These are phyloP conservation scores for Cyprinella venusta DNA, from an alignment of 2,797 vertebrate genomes.

Conservation along the genomic window DNA sequence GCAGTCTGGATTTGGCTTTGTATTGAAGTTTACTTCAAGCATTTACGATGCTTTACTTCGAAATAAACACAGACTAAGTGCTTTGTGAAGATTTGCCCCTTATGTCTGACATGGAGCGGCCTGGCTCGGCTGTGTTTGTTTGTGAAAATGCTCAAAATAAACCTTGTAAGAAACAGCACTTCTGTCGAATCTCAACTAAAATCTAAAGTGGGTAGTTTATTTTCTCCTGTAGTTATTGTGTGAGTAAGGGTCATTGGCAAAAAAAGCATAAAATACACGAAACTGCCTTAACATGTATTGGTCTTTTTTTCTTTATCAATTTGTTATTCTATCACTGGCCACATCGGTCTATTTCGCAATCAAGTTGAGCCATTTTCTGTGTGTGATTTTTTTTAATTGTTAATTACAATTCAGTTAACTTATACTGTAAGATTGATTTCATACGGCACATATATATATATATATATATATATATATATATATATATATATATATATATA, in stretches of 20 bases:
- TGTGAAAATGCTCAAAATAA: not conserved
- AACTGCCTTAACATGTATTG: not conserved
- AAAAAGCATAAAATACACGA: not conserved
- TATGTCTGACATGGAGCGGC: not conserved
- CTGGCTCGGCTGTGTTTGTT: not conserved
- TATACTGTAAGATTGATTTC: not conserved
- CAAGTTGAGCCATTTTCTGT: not conserved
- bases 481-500: not conserved
- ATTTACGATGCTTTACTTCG: constrained; percentile 1
- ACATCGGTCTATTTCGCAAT: not conserved
- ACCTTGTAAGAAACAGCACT: not conserved
- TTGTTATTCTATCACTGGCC: not conserved
- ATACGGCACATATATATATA: not conserved
- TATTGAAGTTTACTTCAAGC: not conserved
- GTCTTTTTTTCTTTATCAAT: not conserved
- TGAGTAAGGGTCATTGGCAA: not conserved
- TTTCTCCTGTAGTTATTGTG: not conserved
- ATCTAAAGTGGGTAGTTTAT: not conserved
- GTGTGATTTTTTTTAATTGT: not conserved
- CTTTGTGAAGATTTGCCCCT: constrained; percentile 1
- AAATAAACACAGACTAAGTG: constrained; percentile 15
- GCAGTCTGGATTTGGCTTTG: not conserved
- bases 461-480: not conserved
- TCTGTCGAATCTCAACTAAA: not conserved
- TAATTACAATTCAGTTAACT: not conserved